Evolutionary conservation across 2,797 vertebrate genomes (phyloP).

Genomic region (Notolepis coatsorum): DNA sequence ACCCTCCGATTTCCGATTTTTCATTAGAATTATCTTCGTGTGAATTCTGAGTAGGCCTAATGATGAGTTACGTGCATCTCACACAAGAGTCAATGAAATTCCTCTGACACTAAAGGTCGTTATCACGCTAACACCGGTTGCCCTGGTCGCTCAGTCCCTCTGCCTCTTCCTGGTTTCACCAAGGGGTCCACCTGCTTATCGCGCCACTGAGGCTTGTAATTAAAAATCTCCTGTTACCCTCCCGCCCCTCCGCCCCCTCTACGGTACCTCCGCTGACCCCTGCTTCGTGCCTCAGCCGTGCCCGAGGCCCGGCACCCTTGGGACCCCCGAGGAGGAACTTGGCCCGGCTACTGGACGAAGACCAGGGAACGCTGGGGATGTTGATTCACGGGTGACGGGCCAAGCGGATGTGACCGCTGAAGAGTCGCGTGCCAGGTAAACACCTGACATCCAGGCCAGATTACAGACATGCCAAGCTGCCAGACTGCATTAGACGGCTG

Average conservation of each 20-base stretch:
- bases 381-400: conserved; percentile 63
- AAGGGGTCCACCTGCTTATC: conserved; percentile 57
- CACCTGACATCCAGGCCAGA: conserved; percentile 31
- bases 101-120: background rate
- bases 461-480: conserved; percentile 8
- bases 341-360: conserved; percentile 50
- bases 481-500: background rate
- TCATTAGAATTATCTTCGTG: background rate
- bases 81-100: background rate
- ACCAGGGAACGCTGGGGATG: conserved; percentile 56
- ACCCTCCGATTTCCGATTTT: too few species aligned
- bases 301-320: conserved; percentile 55
- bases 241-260: too few species aligned
- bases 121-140: conserved; percentile 13
- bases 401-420: conserved; percentile 42
- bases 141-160: too few species aligned
- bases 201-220: conserved; percentile 74
- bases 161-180: conserved; percentile 6
- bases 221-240: conserved; percentile 77
- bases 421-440: conserved; percentile 55
- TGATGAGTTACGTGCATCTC: background rate
- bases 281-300: conserved; percentile 43
- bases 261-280: conserved; percentile 67
- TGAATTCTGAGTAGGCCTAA: background rate
- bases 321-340: conserved; percentile 61